phyloP scores from a whole-genome alignment of 2,113 vertebrate species.

The Thinocorus orbignyianus region DNA sequence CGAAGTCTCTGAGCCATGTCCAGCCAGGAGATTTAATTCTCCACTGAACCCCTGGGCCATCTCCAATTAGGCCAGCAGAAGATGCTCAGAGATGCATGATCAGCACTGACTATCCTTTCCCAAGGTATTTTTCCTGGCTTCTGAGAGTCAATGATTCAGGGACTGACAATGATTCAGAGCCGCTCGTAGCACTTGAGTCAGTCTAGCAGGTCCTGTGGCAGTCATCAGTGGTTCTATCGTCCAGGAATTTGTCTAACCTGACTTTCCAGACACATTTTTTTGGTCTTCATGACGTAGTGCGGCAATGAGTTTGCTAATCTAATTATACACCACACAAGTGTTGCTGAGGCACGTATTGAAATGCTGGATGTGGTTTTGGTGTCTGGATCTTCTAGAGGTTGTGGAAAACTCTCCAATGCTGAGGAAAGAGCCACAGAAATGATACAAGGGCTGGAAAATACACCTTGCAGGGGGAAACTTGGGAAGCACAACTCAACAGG shows the following conservation, averaged over 20 bases:
- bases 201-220: not conserved
- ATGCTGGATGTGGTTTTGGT: not conserved
- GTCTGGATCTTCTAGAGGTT: not conserved
- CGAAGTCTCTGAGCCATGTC: not conserved
- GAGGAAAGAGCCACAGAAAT: not conserved
- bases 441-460: not conserved
- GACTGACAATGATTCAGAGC: not conserved
- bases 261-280: not conserved
- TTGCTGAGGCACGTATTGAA: not conserved
- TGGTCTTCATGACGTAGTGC: not conserved
- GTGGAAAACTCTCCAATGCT: not conserved
- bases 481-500: not conserved
- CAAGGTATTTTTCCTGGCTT: not conserved
- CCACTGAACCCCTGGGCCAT: not conserved
- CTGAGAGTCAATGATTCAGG: not conserved
- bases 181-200: not conserved
- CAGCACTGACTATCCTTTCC: not conserved
- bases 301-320: not conserved
- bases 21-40: not conserved
- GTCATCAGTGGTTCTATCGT: not conserved
- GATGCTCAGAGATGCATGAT: not conserved
- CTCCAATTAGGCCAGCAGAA: not conserved
- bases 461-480: not conserved
- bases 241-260: not conserved
- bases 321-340: accelerated